Evolutionary conservation across 2,888 invertebrate species (phyloP).

Genomic region (Pyrocoelia pectoralis): DNA sequence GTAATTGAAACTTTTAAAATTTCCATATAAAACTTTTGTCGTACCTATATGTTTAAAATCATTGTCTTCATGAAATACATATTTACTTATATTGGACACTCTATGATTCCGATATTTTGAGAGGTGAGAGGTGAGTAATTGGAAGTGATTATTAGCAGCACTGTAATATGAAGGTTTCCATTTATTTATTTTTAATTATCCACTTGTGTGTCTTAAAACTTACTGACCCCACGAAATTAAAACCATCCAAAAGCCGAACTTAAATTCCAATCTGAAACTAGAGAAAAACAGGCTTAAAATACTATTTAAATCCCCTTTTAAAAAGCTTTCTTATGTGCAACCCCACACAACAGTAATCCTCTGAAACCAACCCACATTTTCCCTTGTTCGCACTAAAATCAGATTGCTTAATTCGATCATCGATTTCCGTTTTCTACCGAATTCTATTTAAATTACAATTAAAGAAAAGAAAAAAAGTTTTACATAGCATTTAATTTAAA

Average conservation of each 20-base stretch:
- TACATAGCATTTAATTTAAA: background rate
- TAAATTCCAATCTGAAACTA: background rate
- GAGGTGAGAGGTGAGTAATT: no score
- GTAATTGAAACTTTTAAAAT: no score
- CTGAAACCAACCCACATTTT: constrained; percentile 33
- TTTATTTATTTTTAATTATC: no score
- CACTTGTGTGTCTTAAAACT: no score
- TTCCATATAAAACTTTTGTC: no score
- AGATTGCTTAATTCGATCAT: constrained; percentile 35
- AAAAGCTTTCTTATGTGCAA: constrained; percentile 28
- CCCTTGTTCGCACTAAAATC: constrained; percentile 33
- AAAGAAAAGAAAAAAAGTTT: background rate
- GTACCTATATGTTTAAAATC: no score
- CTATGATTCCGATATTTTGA: no score
- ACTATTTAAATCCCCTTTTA: constrained; percentile 33
- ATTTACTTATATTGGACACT: no score
- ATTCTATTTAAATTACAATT: constrained; percentile 12
- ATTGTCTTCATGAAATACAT: no score
- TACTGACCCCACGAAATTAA: no score
- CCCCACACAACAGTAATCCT: constrained; percentile 27
- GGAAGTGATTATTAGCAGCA: no score
- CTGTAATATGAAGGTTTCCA: no score
- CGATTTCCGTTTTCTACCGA: constrained; percentile 14
- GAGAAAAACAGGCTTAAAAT: constrained; percentile 25
- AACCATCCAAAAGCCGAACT: background rate